Base-by-base conservation (phyloP, 2,888 invertebrate species). In the Dioctria linearis region DNA sequence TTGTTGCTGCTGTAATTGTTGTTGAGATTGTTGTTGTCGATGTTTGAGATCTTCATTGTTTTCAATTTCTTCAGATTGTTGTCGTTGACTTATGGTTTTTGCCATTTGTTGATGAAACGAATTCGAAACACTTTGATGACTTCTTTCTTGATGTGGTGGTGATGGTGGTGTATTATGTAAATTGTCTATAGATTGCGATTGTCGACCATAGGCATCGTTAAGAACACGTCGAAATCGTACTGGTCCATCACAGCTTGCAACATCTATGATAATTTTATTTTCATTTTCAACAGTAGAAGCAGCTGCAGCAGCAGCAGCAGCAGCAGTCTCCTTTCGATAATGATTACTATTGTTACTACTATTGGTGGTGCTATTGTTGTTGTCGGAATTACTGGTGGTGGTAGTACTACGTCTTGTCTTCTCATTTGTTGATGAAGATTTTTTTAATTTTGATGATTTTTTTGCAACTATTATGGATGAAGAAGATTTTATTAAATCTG, bases 181-280 rank as follows among this genome's bases (percentile, higher is more conserved):
- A 75, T 81, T 85, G 82, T 85, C 90, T 84, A 83, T 86, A 87
- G 82, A 88, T 88, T 82, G 85, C 87, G 90, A 90, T 87, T 82
- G 89, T 54, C 87, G 87, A 3, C 89, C 92, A 90, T 96, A 97
- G 81, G 95, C 95, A 73, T 92, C 93, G 90, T 97, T 97, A 3
- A 96, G 90, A 3, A 97, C 95, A 2, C 96, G 91, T 85, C 95
- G 95, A 89, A 97, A 95, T 42, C 94, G 91, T 0, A 97, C 96
- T 0, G 97, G 97, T 0, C 97, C 97, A 88, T 97, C 97, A 88
- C 97, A 97, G 83, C 95, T 96, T 0, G 96, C 97, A n/a, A 96
- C 92, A 88, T 97, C 96, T 82, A 95, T 90, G 2, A 96, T 93
- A 0, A 94, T 92, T 86, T 92, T 92, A 83, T 85, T 85, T 25